Base-by-base conservation (phyloP, 2,797 vertebrate species). In the Pteronotus mesoamericanus region DNA sequence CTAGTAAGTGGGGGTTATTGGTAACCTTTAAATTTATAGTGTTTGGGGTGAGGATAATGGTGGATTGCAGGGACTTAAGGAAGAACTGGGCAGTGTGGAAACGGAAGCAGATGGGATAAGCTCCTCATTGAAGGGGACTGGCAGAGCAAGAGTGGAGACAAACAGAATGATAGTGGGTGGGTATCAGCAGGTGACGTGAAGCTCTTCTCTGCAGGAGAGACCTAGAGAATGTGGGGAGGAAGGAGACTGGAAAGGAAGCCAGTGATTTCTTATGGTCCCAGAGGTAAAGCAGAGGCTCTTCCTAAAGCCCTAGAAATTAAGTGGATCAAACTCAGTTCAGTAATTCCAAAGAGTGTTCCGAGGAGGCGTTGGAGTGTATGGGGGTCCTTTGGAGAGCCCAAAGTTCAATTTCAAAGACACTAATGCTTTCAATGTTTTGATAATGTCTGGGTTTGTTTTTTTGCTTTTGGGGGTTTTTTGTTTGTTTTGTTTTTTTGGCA, bases 341-440 rank as follows among this genome's bases (percentile, higher is more conserved):
- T 22, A 71, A 88, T 48, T 89, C 29, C 59, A 29, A 46, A 86
- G 19, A 78, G 21, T 53, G 4, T 57, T 77, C 84, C 44, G 39
- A 37, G 42, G 29, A 86, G 79, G 34, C 0, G 0, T 68, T 87
- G 7, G 34, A 26, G 4, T 55, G 22, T 29, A 34, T 46, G 32
- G 66, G 4, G 14, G 34, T 66, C 18, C 53, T 84, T 64, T 22
- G 16, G 39, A 44, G 34, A 86, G 15, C 44, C 14, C 24, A 37
- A 93, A 64, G 39, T 53, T 46, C 80, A 53, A 78, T 90, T 72
- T 95, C 53, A 94, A 59, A 95, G 78, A 84, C 46, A 77, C 24
- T 37, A 32, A 71, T 85, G 34, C 26, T 90, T 42, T 87, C 29
- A 39, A 71, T 85, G 46, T 34, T 92, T 53, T 84, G 64, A 14